Evolutionary conservation across 2,113 vertebrate genomes (phyloP), one percentile per base, ranked within the genome.

Genomic region (Heterotilapia buettikoferi): DNA sequence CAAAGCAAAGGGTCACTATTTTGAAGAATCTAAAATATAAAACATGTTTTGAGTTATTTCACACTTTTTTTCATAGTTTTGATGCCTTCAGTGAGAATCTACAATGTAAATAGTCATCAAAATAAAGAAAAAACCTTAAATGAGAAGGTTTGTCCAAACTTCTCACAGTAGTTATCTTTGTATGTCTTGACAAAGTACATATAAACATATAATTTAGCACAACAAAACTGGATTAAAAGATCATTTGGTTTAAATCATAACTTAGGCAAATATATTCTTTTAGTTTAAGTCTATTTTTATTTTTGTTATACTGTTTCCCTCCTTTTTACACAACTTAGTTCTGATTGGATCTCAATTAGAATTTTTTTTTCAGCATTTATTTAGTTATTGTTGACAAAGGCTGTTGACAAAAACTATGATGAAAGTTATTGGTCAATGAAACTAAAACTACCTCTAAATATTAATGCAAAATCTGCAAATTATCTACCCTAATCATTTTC

Each of bases 311-410:
- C 5, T 1, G 16, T 61, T 61, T 61, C 57, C 16, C 29, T 61
- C 57, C 57, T 0, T 61, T 61, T 61, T 61, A 33, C 29, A 61
- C 29, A 61, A 61, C 57, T 33, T 61, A 19, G 57, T 6, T 61
- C 29, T 33, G 57, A 19, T 61, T 61, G 1, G 0, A 61, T 33
- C 0, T 61, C 57, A 61, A 61, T 33, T 61, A 10, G 57, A 61
- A 56, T 19, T 0, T 10, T 29, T 59, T 61, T 61, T 12, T 29
- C 29, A 61, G 1, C 16, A 19, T 33, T 61, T 61, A 61, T 33
- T 61, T 61, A 19, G 57, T 61, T 61, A 61, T 61, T 19, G 29
- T 4, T 61, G 2, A 61, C 16, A 61, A 61, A 61, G 29, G 9
- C 1, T 61, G 16, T 1, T 61, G 57, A 61, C 9, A 33, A 61